Base-by-base conservation (phyloP, 2,797 vertebrate genomes). In the Platyrinchus mystaceus region DNA sequence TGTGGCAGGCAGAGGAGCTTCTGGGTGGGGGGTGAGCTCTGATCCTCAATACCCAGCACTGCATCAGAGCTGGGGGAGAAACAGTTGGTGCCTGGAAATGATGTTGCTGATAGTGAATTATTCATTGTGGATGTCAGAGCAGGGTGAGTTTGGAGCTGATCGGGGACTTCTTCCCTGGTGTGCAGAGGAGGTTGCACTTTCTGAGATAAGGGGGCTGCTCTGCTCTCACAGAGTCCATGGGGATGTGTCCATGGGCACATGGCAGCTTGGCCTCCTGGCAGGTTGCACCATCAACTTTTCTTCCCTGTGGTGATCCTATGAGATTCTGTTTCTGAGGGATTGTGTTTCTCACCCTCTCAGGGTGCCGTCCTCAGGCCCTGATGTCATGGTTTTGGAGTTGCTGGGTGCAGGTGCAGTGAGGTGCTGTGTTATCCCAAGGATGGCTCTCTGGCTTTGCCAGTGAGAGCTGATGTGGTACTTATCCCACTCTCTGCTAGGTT, bases 81-180 rank as follows among this genome's bases (percentile, higher is more conserved):
- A 18, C 0, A 1, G 24, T 4, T 2, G 0, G n/a, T 50, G 55
- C 43, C 46, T 46, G 41, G 90, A 62, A 77, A 55, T 0, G 0
- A 37, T 46, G 81, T 64, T 74, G 52, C 58, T 78, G 70, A 18
- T 46, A 12, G 2, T 6, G 41, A 26, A 36, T 78, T 56, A 62
- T 47, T 78, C 56, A 7, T 3, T 82, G 80, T 66, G 80, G 70
- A 18, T 16, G 53, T 83, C 81, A 81, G 46, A 76, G 58, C 32
- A 21, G 56, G 34, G 41, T 21, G n/a, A 30, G 13, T 64, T 56
- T 75, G 73, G 53, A 88, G 41, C 56, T 79, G 32, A 47, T 4
- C 2, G 2, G 23, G 17, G 32, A 24, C 26, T 20, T 90, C 34
- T 22, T 89, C 43, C 32, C 52, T 66, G 47, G n/a, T 1, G 10